These are phyloP conservation scores for Kryptolebias marmoratus DNA, from an alignment of 2,113 vertebrate species.

Conservation along the genomic window DNA sequence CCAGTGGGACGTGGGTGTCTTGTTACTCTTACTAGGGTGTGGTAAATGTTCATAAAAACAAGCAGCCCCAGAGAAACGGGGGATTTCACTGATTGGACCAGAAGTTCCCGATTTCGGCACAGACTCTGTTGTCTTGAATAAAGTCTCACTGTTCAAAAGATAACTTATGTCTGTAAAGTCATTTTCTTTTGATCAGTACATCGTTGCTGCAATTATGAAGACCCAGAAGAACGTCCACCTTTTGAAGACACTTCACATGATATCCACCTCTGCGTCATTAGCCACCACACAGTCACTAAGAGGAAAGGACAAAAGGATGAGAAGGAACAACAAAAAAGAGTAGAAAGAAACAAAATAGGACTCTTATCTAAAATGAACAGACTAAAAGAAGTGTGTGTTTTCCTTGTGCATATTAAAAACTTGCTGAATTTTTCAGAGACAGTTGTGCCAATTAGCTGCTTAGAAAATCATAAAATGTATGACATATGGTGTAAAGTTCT, in stretches of 20 bases:
- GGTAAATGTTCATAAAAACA: no score
- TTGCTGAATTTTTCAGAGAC: neutral
- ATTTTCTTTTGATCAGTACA: no score
- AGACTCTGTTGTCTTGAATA: no score
- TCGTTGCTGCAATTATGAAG: no score
- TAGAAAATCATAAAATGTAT: neutral
- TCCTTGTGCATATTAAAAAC: neutral
- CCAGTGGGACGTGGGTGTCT: no score
- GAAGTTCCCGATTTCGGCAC: no score
- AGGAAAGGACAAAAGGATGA: neutral
- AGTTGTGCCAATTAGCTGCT: constrained; percentile 3
- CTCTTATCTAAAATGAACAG: neutral
- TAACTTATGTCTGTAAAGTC: no score
- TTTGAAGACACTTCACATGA: neutral
- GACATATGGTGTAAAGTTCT: constrained; percentile 12
- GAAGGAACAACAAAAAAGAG: neutral
- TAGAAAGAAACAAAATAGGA: neutral
- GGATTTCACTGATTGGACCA: no score
- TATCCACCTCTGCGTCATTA: constrained; percentile 17
- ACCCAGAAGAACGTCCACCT: no score
- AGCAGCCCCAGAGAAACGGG: no score
- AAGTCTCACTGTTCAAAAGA: no score
- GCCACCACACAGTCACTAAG: neutral
- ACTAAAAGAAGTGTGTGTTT: neutral
- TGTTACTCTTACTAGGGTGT: no score